Evolutionary conservation across 2,113 vertebrate genomes (phyloP), one percentile per base, ranked within the genome.

Genomic region (Callithrix jacchus): DNA sequence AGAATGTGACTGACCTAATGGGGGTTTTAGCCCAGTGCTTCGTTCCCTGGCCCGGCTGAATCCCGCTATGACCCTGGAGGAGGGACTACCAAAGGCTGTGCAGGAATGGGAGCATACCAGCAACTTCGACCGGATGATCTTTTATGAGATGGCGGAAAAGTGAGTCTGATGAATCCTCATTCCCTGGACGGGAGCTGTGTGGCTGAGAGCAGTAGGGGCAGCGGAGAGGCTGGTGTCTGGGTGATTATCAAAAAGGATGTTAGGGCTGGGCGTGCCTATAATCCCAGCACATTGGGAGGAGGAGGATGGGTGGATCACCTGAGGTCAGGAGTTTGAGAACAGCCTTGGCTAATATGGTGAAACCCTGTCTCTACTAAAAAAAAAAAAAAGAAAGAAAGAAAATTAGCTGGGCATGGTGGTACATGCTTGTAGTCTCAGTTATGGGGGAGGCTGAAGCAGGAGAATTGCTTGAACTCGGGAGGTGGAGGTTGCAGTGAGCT

Each of bases 111-210:
- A 97, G 9, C 97, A 5, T 2, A 98, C 95, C 93, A 98, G 98
- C 95, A 98, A 98, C 97, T 98, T 95, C n/a, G 97, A 98, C 82
- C 96, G 98, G 49, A 98, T 98, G 98, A 97, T 96, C 76, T 99
- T 98, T 95, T 98, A 98, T 52, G 97, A 98, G 84, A 98, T 98
- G 96, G 98, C 98, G 11, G 97, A 98, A 93, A 98, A 98, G 98
- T 99, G 88, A 98, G 98, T 97, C 14, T 42, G 7, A 52, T 4
- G 20, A 47, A 58, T 56, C 37, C n/a, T 85, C 30, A 7, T 86
- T 61, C 73, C 80, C 83, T 40, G 2, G 2, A 56, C n/a, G 11
- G 35, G 58, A 35, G 47, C 18, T 16, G 35, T 25, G 11, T 21
- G 76, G 37, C n/a, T 8, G 37, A 70, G 42, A 61, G 64, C 27